Percentiles rank a stretch among this genome's conserved stretches.
Evolutionary conservation across 2,797 vertebrate genomes (phyloP).

Genomic region (Typhlichthys subterraneus): DNA sequence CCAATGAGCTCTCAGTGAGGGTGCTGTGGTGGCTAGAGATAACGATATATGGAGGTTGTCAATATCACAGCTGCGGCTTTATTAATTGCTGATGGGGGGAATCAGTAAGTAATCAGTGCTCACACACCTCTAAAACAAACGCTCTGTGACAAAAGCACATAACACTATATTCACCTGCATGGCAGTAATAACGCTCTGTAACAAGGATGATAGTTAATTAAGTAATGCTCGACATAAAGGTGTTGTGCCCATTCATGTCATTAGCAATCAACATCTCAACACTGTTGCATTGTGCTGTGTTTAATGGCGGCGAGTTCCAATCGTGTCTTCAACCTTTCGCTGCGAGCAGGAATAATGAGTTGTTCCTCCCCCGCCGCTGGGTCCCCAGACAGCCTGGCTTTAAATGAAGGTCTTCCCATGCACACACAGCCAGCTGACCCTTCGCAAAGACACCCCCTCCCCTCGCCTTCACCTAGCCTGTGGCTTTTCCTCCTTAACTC

Average conservation of each 20-base stretch:
- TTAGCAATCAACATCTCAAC: no score
- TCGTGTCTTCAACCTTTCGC: conserved; percentile 8
- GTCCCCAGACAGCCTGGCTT: conserved; percentile 58
- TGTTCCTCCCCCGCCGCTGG: conserved; percentile 41
- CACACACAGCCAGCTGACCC: conserved; percentile 40
- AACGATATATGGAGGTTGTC: no score
- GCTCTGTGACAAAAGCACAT: conserved; percentile 19
- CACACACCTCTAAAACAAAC: conserved; percentile 29
- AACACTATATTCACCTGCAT: conserved; percentile 9
- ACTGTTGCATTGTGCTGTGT: no score
- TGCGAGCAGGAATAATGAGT: conserved; percentile 61
- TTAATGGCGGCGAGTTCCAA: not conserved
- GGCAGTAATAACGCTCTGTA: no score
- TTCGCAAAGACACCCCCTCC: conserved; percentile 25
- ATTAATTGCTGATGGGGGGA: conserved; percentile 24
- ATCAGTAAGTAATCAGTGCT: conserved; percentile 12
- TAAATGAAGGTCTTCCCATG: conserved; percentile 58
- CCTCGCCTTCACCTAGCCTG: conserved; percentile 25
- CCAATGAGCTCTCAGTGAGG: no score
- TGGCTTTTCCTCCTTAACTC: conserved; percentile 36
- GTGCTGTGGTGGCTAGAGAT: no score
- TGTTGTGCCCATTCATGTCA: no score
- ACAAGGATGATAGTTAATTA: conserved; percentile 7
- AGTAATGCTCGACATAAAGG: not conserved
- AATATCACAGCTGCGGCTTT: not conserved